phyloP scores from a whole-genome alignment of 2,797 vertebrate species.

The Notoglanidium macrostoma region DNA sequence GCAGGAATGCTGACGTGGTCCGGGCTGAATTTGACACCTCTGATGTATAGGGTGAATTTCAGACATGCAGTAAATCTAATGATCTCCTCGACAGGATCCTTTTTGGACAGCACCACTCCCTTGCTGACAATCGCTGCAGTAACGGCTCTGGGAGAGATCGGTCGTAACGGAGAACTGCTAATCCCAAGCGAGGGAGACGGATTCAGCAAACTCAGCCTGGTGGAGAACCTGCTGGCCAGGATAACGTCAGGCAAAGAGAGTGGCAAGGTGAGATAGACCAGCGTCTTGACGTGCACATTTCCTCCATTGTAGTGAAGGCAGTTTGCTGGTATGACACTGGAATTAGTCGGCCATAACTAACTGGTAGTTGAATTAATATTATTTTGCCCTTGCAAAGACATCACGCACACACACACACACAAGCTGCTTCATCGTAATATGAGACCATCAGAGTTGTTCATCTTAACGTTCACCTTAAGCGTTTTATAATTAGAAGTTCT shows the following conservation, averaged over 20 bases:
- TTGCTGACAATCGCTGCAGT: constrained; percentile 88
- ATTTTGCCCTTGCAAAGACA: not conserved
- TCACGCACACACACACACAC: not conserved
- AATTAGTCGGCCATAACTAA: not conserved
- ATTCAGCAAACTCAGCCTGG: constrained; percentile 87
- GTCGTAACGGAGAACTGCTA: constrained; percentile 86
- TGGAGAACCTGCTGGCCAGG: constrained; percentile 88
- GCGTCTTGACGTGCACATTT: not conserved
- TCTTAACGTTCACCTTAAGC: not conserved
- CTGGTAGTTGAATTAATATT: not conserved
- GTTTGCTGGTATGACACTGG: not conserved
- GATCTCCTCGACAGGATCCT: constrained; percentile 77
- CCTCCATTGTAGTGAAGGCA: not conserved
- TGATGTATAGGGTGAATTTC: not conserved
- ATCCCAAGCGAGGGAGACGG: constrained; percentile 86
- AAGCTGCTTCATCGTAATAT: not conserved
- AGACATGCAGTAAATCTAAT: not conserved
- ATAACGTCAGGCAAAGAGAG: constrained; percentile 96
- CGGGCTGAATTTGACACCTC: not conserved
- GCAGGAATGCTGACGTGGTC: not conserved
- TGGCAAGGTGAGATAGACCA: constrained; percentile 79
- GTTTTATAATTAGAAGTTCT: constrained; percentile 9
- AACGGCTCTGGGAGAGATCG: constrained; percentile 93
- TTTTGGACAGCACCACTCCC: constrained; percentile 86
- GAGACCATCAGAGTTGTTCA: not conserved